A percentile compares a stretch with the other conserved stretches of the same genome.
These are phyloP conservation scores for Drosophila parthenogenetica DNA, from an alignment of 2,888 invertebrate genomes.

Conservation along the genomic window DNA sequence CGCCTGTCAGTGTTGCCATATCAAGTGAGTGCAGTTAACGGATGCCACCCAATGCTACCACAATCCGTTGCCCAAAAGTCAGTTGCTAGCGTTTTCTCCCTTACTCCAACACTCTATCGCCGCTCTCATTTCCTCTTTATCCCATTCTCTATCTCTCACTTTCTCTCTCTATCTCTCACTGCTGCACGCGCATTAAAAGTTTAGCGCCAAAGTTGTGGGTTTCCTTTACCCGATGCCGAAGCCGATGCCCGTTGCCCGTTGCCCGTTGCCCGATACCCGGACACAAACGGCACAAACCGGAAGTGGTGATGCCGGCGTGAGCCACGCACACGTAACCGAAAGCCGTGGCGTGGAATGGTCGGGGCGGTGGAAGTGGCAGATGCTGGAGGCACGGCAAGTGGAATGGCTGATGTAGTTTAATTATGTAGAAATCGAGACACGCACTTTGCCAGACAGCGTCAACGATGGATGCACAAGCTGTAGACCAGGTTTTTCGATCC, in stretches of 20 bases:
- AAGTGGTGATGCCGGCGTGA: constrained; percentile 60
- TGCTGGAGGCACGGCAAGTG: constrained; percentile 33
- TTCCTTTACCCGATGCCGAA: constrained; percentile 16
- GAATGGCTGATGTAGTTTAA: constrained; percentile 69
- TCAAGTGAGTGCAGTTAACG: constrained; percentile 36
- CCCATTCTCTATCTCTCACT: no score
- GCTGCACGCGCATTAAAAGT: constrained; percentile 76
- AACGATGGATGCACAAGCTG: constrained; percentile 47
- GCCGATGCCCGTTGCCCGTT: constrained; percentile 21
- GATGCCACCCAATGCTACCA: constrained; percentile 44
- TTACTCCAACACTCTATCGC: not conserved
- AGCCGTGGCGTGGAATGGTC: constrained; percentile 7
- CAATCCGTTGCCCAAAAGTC: constrained; percentile 55
- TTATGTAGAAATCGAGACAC: constrained; percentile 80
- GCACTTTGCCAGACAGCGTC: constrained; percentile 68
- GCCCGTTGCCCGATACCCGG: constrained; percentile 39
- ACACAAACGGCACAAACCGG: constrained; percentile 65
- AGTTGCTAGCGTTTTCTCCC: constrained; percentile 8
- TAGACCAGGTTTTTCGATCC: constrained; percentile 12
- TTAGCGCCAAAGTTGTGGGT: constrained; percentile 70
- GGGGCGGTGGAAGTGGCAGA: not conserved
- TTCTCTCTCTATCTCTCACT: not conserved
- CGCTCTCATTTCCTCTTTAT: no score
- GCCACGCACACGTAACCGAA: constrained; percentile 47
- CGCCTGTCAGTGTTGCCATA: constrained; percentile 45